phyloP scores from a whole-genome alignment of 2,888 invertebrate species.

The Entomobrya multifasciata region DNA sequence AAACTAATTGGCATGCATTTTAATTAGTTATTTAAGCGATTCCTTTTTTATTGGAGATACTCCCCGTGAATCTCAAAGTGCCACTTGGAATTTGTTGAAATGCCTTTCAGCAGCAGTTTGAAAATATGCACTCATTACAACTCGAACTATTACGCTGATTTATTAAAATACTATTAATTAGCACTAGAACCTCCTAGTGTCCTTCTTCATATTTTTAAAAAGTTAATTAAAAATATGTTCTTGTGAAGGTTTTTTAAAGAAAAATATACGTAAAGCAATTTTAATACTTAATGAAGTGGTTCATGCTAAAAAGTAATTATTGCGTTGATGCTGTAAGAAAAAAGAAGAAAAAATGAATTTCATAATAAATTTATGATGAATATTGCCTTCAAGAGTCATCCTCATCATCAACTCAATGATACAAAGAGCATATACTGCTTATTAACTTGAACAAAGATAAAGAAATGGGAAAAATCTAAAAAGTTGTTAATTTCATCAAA shows the following conservation, averaged over 20 bases:
- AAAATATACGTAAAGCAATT: not conserved
- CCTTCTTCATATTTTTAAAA: not conserved
- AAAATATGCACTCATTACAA: not conserved
- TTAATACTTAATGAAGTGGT: slow-evolving; percentile 16
- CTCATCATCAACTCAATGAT: not conserved
- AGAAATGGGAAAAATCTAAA: not conserved
- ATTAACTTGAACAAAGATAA: too few species aligned
- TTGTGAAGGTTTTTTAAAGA: not conserved
- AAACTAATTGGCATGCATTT: not conserved
- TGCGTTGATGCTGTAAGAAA: too few species aligned
- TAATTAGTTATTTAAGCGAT: not conserved
- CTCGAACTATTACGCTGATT: slow-evolving; percentile 1
- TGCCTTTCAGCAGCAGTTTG: too few species aligned
- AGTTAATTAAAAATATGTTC: slow-evolving; percentile 21
- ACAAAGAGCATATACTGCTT: not conserved
- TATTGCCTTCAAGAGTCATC: not conserved
- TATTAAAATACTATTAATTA: slow-evolving; percentile 24
- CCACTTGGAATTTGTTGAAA: too few species aligned
- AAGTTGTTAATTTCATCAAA: slow-evolving; percentile 12
- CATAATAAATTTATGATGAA: too few species aligned
- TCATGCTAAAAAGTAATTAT: not conserved
- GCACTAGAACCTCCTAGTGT: not conserved
- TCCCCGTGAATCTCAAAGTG: too few species aligned
- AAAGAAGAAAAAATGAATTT: too few species aligned
- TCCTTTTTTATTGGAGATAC: too few species aligned